Evolutionary conservation across 1,140 invertebrate genomes (phyloP).

Genomic region (Forficula auricularia): DNA sequence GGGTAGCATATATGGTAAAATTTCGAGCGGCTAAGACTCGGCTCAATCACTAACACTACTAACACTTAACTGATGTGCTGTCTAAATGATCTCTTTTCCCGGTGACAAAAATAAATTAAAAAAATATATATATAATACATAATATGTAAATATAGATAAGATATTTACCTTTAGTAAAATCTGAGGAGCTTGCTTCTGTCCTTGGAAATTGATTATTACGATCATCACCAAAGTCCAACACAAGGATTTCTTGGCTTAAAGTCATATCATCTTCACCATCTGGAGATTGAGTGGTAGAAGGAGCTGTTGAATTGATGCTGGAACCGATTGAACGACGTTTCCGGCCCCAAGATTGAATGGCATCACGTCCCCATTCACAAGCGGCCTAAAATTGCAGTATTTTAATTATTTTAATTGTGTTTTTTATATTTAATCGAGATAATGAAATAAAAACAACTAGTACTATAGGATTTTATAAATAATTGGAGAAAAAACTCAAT

Average conservation of each 20-base stretch:
- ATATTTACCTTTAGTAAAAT: constrained; percentile 46
- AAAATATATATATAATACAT: no score
- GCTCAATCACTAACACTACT: no score
- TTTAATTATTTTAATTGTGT: constrained; percentile 10
- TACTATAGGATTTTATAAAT: no score
- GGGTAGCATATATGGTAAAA: no score
- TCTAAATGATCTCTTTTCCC: no score
- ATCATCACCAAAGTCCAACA: constrained; percentile 78
- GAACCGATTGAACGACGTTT: constrained; percentile 51
- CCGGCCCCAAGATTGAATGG: constrained; percentile 76
- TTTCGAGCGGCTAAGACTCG: no score
- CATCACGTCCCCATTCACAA: constrained; percentile 74
- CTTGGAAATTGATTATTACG: constrained; percentile 63
- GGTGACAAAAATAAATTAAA: no score
- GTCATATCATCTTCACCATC: constrained; percentile 69
- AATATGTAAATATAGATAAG: no score
- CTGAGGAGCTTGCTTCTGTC: constrained; percentile 50
- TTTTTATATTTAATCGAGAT: no score
- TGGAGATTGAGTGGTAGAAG: constrained; percentile 27
- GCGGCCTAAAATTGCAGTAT: constrained; percentile 54
- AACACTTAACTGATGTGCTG: no score
- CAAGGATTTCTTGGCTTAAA: constrained; percentile 80
- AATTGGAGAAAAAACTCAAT: no score
- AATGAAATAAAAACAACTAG: no score
- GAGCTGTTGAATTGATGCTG: constrained; percentile 22